Conservation (phyloP, 2,888 invertebrate species). For the Colostygia pectinataria region DNA sequence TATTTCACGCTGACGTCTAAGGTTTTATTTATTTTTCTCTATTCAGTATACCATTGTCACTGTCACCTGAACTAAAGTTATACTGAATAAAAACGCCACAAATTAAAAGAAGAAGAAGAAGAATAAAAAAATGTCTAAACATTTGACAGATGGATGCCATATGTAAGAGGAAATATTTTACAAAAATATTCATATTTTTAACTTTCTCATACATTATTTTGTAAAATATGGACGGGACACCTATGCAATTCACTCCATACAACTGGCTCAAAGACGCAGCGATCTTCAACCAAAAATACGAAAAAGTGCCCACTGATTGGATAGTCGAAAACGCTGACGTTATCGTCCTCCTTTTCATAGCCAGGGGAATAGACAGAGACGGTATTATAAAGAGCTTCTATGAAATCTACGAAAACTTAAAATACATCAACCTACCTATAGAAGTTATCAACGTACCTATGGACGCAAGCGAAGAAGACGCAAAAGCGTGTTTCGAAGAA, state of each 20-base stretch:
- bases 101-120: no score
- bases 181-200: no score
- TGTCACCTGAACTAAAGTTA: no score
- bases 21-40: no score
- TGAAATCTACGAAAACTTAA: conserved; percentile 62
- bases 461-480: conserved; percentile 55
- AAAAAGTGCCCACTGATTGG: conserved; percentile 50
- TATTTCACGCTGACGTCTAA: no score
- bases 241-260: conserved; percentile 35
- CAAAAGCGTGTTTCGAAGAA: conserved; percentile 43
- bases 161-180: no score
- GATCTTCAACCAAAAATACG: conserved; percentile 45
- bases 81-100: no score
- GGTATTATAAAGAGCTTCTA: conserved; percentile 61
- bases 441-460: conserved; percentile 70
- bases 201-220: background rate
- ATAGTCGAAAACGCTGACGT: conserved; percentile 56
- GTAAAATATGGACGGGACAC: background rate
- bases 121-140: no score
- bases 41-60: no score
- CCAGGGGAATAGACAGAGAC: conserved; percentile 55
- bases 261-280: conserved; percentile 57
- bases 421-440: conserved; percentile 58
- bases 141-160: no score
- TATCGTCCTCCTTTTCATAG: conserved; percentile 59